A percentile compares a stretch with the other conserved stretches of the same genome.
These are phyloP conservation scores for Nycticorax nycticorax DNA, from an alignment of 2,113 vertebrate species.

Conservation along the genomic window DNA sequence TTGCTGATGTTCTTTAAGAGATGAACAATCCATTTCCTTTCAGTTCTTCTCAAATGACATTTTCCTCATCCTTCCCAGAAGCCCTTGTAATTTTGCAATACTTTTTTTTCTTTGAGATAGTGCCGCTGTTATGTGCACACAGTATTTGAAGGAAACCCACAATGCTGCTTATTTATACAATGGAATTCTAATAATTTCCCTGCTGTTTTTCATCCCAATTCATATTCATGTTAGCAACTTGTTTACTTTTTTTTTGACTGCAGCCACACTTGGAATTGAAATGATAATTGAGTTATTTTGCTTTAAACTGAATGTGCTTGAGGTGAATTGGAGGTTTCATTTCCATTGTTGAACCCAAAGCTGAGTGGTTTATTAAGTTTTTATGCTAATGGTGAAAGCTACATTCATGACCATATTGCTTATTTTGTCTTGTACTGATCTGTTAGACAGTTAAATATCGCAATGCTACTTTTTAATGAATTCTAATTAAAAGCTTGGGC, in stretches of 20 bases:
- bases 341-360: not conserved
- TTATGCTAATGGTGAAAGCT: not conserved
- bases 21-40: not conserved
- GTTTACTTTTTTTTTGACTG: not conserved
- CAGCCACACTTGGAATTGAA: not conserved
- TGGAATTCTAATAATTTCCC: not conserved
- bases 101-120: not conserved
- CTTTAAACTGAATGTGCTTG: not conserved
- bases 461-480: not conserved
- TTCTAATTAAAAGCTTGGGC: not conserved
- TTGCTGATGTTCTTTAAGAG: not conserved
- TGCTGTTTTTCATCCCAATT: constrained; percentile 2
- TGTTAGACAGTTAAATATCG: not conserved
- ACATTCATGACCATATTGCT: not conserved
- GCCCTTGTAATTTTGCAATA: not conserved
- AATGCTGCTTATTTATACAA: not conserved
- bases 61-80: not conserved
- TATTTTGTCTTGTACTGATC: not conserved
- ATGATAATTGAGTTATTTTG: not conserved
- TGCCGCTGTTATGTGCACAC: not conserved
- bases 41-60: not conserved
- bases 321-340: not conserved
- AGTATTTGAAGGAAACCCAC: not conserved
- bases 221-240: not conserved
- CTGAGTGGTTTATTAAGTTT: not conserved